These are phyloP conservation scores for Oryzias sinensis DNA, from an alignment of 2,797 vertebrate genomes.

Conservation along the genomic window DNA sequence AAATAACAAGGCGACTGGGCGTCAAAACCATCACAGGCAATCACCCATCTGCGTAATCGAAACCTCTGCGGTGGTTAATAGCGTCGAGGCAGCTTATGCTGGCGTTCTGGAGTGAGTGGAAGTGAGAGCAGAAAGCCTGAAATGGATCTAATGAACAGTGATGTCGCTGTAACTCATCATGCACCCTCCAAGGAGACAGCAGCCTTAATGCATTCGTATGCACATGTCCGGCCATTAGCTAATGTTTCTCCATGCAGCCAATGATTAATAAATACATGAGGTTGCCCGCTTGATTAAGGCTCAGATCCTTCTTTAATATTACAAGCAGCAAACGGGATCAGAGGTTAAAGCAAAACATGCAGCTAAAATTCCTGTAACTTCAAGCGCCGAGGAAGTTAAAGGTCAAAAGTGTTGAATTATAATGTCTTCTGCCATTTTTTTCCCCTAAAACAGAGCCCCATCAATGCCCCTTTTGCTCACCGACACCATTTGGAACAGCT, in stretches of 20 bases:
- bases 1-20: slow-evolving; percentile 41
- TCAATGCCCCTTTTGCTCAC: slow-evolving; percentile 64
- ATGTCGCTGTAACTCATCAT: slow-evolving; percentile 20
- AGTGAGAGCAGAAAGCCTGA: slow-evolving; percentile 41
- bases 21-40: slow-evolving; percentile 66
- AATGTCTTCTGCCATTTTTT: slow-evolving; percentile 26
- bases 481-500: slow-evolving; percentile 75
- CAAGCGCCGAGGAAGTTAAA: slow-evolving; percentile 11
- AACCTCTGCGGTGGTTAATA: slow-evolving; percentile 65
- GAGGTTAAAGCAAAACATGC: neutral
- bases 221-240: slow-evolving; percentile 35
- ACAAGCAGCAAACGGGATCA: slow-evolving; percentile 10
- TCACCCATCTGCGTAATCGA: slow-evolving; percentile 65
- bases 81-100: slow-evolving; percentile 27
- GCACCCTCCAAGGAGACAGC: slow-evolving; percentile 14
- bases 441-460: slow-evolving; percentile 25
- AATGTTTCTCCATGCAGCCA: slow-evolving; percentile 22
- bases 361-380: slow-evolving; percentile 1
- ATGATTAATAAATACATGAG: slow-evolving; percentile 17
- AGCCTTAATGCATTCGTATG: slow-evolving; percentile 39
- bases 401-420: slow-evolving; percentile 2
- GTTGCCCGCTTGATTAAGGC: slow-evolving; percentile 4
- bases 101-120: slow-evolving; percentile 28
- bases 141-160: slow-evolving; percentile 59
- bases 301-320: slow-evolving; percentile 5